Evolutionary conservation across 2,888 invertebrate genomes (phyloP), one percentile per base, ranked within the genome.

Genomic region (Cosmorhoe ocellata): DNA sequence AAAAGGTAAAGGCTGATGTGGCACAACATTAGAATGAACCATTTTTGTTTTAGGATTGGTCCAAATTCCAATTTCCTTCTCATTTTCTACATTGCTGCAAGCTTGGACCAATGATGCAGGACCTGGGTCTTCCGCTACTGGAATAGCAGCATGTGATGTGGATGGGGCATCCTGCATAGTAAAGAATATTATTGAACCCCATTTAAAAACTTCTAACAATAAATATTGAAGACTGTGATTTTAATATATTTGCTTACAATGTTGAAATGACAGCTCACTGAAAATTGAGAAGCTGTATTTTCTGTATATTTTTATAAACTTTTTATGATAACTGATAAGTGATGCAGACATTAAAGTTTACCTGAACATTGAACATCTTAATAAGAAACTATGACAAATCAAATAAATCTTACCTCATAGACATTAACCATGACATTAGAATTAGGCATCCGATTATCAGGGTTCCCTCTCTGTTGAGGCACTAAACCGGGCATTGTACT

Each of bases 351-450:
- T n/a, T n/a, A n/a, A n/a, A n/a, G n/a, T n/a, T n/a, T 18, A 1
- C 18, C n/a, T 9, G 4, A 24, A 8, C 26, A 22, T 12, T 9
- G 26, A 36, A 5, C 10, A n/a, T n/a, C n/a, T n/a, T n/a, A n/a
- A n/a, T n/a, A n/a, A n/a, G n/a, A n/a, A n/a, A n/a, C n/a, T n/a
- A n/a, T n/a, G n/a, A n/a, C n/a, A n/a, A n/a, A n/a, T n/a, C n/a
- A n/a, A n/a, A n/a, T n/a, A n/a, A 27, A 27, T 27, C 63, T 72
- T 71, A 92, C 92, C 87, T 92, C 91, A 84, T 89, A 93, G 56
- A 92, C 82, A 74, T 89, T 89, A 57, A 92, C 85, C 77, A 91
- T 88, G 26, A 90, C 67, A 74, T 92, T 92, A 34, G 90, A 81
- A 59, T 85, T 86, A 28, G 82, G 79, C 56, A 79, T 49, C 50